A percentile compares a stretch with the other conserved stretches of the same genome.
Conservation (phyloP, 1,140 invertebrate species). For the Ostrea denselamellosa region DNA sequence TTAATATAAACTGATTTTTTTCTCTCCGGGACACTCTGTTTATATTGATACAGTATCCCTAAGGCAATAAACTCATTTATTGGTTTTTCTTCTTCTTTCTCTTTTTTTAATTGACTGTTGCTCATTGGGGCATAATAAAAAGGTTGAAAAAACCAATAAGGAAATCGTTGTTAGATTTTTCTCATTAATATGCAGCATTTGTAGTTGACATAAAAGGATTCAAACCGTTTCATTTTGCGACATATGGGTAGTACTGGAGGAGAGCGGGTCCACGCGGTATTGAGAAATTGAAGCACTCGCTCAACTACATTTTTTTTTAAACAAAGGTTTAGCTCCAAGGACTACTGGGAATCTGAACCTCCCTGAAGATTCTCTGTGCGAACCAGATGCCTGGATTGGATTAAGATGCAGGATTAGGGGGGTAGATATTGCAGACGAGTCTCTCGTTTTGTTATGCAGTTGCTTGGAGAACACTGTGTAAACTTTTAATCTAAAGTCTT, state of each 20-base stretch:
- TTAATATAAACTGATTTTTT: not conserved
- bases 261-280: not conserved
- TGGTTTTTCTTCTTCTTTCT: not conserved
- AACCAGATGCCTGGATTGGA: slow-evolving; percentile 20
- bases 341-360: not conserved
- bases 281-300: not conserved
- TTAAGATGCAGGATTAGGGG: slow-evolving; percentile 20
- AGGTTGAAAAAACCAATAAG: slow-evolving; percentile 12
- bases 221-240: not conserved
- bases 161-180: not conserved
- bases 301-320: not conserved
- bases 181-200: slow-evolving; percentile 22
- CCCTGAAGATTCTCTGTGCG: not conserved
- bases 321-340: slow-evolving; percentile 3
- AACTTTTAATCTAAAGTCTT: not conserved
- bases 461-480: not conserved
- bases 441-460: not conserved
- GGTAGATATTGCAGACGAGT: not conserved
- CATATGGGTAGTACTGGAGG: not conserved
- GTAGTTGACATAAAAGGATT: slow-evolving; percentile 11
- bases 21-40: not conserved
- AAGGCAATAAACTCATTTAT: slow-evolving; percentile 6
- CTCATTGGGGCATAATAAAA: not conserved
- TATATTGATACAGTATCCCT: not conserved
- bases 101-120: slow-evolving; percentile 1